Base-by-base conservation (phyloP, 1,140 invertebrate genomes). In the Caerostris extrusa region DNA sequence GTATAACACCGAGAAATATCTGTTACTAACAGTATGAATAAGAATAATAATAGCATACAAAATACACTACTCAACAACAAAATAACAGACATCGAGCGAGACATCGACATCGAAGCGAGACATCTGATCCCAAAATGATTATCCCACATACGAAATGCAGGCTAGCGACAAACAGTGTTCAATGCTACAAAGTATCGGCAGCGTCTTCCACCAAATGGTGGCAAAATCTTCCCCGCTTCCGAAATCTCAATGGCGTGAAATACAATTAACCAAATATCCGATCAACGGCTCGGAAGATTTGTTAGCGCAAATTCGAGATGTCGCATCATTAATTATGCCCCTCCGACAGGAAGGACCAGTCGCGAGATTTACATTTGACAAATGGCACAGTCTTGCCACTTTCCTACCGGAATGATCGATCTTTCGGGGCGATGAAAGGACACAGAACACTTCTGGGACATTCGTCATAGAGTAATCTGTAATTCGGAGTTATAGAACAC, bases 241-340 rank as follows among this genome's bases (percentile, higher is more conserved):
- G 10, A 34, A 77, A 53, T 77, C 71, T 19, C 34, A 10, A 34
- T 3, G 7, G 34, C 71, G 71, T 8, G 53, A 77, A 77, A 67
- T 67, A 77, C 71, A 77, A 77, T 77, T 77, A 77, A 50, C 34
- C 71, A 77, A 50, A 77, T 77, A 77, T 77, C 34, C 71, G 34
- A 77, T 53, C 34, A 34, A 3, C 71, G 14, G 53, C 50, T 77
- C 71, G 71, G 71, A 50, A 10, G 71, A 77, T 50, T 69, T 53
- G 71, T 34, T 34, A 34, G 71, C 71, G 1, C 71, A 34, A 14
- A 50, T 53, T 34, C 71, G 71, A 77, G 14, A 34, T 77, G 71
- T 53, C 71, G 10, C 71, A 53, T 34, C 8, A 77, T 77, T 77
- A 77, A 77, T 77, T 77, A 77, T 77, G 34, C 71, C 71, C 14